Conservation (phyloP, 2,888 invertebrate genomes). For the Ennomos quercinarius region DNA sequence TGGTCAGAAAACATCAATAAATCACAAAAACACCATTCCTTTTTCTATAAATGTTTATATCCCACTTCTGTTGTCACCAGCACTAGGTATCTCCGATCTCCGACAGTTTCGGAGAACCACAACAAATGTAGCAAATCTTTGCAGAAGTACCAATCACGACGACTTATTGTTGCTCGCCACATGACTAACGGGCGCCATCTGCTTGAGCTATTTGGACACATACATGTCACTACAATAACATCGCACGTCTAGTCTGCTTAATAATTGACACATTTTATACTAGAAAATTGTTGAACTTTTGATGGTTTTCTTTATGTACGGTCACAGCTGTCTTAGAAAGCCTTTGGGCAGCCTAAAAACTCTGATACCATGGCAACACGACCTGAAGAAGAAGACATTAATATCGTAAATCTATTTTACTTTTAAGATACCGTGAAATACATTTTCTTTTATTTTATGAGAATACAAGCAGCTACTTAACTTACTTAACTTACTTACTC, state of each 20-base stretch:
- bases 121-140: not conserved
- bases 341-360: too few relatives aligned
- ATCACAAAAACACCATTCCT: too few relatives aligned
- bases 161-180: constrained; percentile 22
- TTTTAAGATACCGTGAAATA: too few relatives aligned
- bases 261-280: not conserved
- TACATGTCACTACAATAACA: constrained; percentile 4
- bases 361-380: too few relatives aligned
- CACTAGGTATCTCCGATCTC: not conserved
- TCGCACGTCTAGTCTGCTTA: not conserved
- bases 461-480: too few relatives aligned
- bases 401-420: too few relatives aligned
- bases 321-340: too few relatives aligned
- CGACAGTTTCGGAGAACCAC: constrained; percentile 1
- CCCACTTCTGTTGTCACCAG: not conserved
- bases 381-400: too few relatives aligned
- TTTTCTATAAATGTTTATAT: not conserved
- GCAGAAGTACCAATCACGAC: constrained; percentile 6
- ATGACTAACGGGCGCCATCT: constrained; percentile 29
- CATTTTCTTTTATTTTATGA: too few relatives aligned
- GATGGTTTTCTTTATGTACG: too few relatives aligned
- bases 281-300: not conserved
- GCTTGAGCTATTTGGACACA: constrained; percentile 22
- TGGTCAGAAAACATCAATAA: too few relatives aligned
- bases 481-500: too few relatives aligned